These are phyloP conservation scores for Vombatus ursinus DNA, from an alignment of 2,113 vertebrate species.

Conservation along the genomic window DNA sequence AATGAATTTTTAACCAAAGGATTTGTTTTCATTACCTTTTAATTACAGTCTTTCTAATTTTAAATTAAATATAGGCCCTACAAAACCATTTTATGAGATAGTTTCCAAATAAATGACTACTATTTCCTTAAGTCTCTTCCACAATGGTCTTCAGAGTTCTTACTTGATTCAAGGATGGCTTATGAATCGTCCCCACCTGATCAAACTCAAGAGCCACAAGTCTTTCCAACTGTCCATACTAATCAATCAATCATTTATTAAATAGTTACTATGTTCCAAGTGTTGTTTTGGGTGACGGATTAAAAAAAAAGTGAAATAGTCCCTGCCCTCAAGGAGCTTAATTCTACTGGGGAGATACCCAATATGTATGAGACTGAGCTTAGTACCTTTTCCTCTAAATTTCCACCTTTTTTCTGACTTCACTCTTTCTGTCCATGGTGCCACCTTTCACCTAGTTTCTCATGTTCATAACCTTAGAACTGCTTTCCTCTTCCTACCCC, in stretches of 20 bases:
- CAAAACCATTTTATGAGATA: conserved; percentile 52
- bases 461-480: background rate
- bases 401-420: background rate
- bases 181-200: conserved; percentile 14
- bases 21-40: conserved; percentile 55
- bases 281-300: background rate
- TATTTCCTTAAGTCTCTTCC: conserved; percentile 32
- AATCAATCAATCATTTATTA: background rate
- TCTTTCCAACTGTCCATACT: background rate
- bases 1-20: conserved; percentile 57
- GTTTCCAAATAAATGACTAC: conserved; percentile 43
- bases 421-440: background rate
- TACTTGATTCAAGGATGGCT: background rate
- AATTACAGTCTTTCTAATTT: conserved; percentile 49
- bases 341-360: background rate
- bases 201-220: background rate
- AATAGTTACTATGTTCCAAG: background rate
- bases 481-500: background rate
- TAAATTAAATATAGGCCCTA: conserved; percentile 25
- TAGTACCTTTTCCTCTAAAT: background rate
- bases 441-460: background rate
- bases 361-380: background rate
- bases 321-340: background rate
- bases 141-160: conserved; percentile 47
- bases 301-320: background rate